phyloP scores from a whole-genome alignment of 1,140 invertebrate species.

The Laupala kohalensis region DNA sequence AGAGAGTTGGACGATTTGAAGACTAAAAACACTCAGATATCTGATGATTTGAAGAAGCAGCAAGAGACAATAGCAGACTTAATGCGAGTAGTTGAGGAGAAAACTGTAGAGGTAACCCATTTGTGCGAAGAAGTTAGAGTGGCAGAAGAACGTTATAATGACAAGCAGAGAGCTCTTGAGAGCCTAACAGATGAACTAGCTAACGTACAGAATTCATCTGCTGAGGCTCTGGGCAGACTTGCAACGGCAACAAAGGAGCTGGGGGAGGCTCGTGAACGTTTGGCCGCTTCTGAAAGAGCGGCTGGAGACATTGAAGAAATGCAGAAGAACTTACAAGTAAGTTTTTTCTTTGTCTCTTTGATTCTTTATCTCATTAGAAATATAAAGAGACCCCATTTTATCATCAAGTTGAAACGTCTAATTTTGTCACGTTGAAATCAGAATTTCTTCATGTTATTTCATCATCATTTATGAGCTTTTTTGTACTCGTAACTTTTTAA shows the following conservation, averaged over 20 bases:
- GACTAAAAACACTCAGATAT: neutral
- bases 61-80: neutral
- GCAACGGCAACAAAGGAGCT: neutral
- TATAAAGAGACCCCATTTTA: too few species aligned
- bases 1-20: neutral
- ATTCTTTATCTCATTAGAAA: too few species aligned
- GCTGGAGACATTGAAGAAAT: neutral
- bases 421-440: too few species aligned
- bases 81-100: neutral
- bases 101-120: neutral
- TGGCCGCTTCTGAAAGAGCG: neutral
- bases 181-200: neutral
- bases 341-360: neutral
- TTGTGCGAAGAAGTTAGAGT: neutral
- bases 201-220: neutral
- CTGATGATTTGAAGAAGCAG: conserved; percentile 1
- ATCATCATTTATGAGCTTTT: too few species aligned
- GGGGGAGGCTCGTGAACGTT: neutral
- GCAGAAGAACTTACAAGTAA: neutral
- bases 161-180: neutral
- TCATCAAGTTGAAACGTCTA: too few species aligned
- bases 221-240: neutral
- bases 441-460: too few species aligned
- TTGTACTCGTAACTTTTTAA: too few species aligned
- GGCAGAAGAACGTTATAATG: neutral